Base-by-base conservation (phyloP, 2,113 vertebrate genomes). In the Cygnus atratus region DNA sequence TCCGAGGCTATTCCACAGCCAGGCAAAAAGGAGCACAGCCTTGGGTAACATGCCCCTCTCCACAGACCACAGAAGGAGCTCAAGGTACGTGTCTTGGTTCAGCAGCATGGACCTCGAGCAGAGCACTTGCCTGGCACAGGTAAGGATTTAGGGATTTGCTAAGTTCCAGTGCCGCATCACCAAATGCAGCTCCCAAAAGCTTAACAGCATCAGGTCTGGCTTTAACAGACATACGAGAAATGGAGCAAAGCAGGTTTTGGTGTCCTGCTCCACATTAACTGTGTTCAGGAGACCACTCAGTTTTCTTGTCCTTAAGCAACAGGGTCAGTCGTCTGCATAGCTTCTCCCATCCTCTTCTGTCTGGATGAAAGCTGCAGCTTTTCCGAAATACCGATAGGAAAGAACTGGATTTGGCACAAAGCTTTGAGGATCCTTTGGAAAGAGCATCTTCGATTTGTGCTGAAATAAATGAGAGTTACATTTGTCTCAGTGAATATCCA, bases 31-130 rank as follows among this genome's bases (percentile, higher is more conserved):
- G 39, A 62, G 46, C 0, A 0, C 16, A 79, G 28, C 31, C 21
- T 55, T 39, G 44, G n/a, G 10, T 65, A 63, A 39, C 5, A 1
- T 25, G 10, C 31, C 19, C 26, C 48, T 62, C 28, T 72, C 39
- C 29, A 6, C 13, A 43, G 28, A 22, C 28, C 63, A 18, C 13
- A 37, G 22, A 35, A 85, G 43, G 57, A 79, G 22, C 39, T 84
- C 22, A 15, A 26, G 18, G 50, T 13, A 25, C 15, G 18, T 9
- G 57, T 21, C 31, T 63, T 73, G 13, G 7, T 61, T 71, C 57
- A 16, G n/a, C 41, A 37, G 8, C 21, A 18, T 9, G 26, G 46
- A 66, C 43, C 33, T 84, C 0, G 0, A 25, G 35, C 44, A 68
- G 24, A 41, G 13, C 39, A n/a, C 13, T 29, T 72, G 11, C 29